A percentile compares a stretch with the other conserved stretches of the same genome.
phyloP scores from a whole-genome alignment of 2,113 vertebrate genomes.

The Solea senegalensis region DNA sequence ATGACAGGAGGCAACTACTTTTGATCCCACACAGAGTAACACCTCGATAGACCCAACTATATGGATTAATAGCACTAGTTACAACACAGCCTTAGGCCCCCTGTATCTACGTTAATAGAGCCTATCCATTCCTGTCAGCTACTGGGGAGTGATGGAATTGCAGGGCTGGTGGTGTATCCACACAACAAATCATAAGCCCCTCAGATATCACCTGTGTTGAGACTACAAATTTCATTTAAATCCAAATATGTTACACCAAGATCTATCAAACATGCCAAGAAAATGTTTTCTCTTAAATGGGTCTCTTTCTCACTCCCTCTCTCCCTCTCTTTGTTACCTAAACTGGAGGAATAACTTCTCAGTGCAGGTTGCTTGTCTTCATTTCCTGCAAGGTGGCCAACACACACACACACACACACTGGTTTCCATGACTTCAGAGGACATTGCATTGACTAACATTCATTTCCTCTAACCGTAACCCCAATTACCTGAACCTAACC shows the following conservation, averaged over 20 bases:
- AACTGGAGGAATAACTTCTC: conserved; percentile 40
- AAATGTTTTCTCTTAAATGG: conserved; percentile 30
- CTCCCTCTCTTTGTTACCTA: background rate
- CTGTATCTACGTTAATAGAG: conserved; percentile 82
- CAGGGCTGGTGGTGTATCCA: conserved; percentile 76
- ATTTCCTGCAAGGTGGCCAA: conserved; percentile 45
- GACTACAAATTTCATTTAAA: conserved; percentile 73
- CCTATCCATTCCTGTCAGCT: conserved; percentile 85
- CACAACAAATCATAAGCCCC: conserved; percentile 66
- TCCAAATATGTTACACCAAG: conserved; percentile 58
- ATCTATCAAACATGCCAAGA: conserved; percentile 56
- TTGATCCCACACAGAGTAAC: conserved; percentile 59
- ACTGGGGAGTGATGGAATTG: conserved; percentile 80
- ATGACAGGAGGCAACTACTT: conserved; percentile 60
- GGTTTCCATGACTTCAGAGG: too few relatives aligned
- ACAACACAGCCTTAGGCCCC: conserved; percentile 76
- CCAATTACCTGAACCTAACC: too few relatives aligned
- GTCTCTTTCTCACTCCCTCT: background rate
- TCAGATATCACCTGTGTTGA: conserved; percentile 68
- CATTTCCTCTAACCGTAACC: too few relatives aligned
- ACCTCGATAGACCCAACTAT: conserved; percentile 79
- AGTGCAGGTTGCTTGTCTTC: conserved; percentile 58
- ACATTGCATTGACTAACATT: too few relatives aligned
- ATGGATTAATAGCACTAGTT: conserved; percentile 86
- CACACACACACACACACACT: background rate